Evolutionary conservation across 2,888 invertebrate species (phyloP).

Genomic region (Cabera pusaria): DNA sequence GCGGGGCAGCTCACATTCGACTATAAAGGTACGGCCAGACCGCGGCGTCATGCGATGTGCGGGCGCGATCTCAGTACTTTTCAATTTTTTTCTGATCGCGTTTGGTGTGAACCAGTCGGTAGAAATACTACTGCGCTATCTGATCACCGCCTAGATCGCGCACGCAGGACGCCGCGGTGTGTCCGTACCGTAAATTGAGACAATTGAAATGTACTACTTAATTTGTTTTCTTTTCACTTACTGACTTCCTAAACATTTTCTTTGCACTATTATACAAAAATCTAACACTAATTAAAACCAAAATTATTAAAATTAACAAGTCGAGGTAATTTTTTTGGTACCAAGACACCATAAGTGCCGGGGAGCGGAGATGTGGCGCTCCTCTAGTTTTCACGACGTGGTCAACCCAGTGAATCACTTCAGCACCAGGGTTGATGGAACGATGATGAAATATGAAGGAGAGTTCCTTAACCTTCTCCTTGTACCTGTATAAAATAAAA

Average conservation of each 20-base stretch:
- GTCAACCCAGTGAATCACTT: conserved; percentile 87
- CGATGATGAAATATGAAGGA: conserved; percentile 61
- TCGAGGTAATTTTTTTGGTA: conserved; percentile 64
- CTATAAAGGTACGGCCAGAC: too few relatives aligned
- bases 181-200: too few relatives aligned
- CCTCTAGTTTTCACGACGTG: conserved; percentile 84
- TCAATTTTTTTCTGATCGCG: too few relatives aligned
- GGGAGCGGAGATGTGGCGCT: conserved; percentile 71
- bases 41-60: too few relatives aligned
- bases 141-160: too few relatives aligned
- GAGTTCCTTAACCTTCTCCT: conserved; percentile 40
- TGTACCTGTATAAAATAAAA: conserved; percentile 40
- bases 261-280: conserved; percentile 2
- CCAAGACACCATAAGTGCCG: conserved; percentile 43
- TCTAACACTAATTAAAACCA: conserved; percentile 1
- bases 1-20: too few relatives aligned
- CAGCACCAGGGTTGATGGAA: conserved; percentile 79
- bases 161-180: too few relatives aligned
- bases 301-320: conserved; percentile 26
- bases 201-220: too few relatives aligned
- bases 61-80: too few relatives aligned
- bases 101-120: too few relatives aligned
- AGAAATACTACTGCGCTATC: too few relatives aligned
- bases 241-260: conserved; percentile 1
- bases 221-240: conserved; percentile 1